A percentile compares a stretch with the other conserved stretches of the same genome.
These are phyloP conservation scores for Schlechtendalia chinensis DNA, from an alignment of 1,140 invertebrate species.

Conservation along the genomic window DNA sequence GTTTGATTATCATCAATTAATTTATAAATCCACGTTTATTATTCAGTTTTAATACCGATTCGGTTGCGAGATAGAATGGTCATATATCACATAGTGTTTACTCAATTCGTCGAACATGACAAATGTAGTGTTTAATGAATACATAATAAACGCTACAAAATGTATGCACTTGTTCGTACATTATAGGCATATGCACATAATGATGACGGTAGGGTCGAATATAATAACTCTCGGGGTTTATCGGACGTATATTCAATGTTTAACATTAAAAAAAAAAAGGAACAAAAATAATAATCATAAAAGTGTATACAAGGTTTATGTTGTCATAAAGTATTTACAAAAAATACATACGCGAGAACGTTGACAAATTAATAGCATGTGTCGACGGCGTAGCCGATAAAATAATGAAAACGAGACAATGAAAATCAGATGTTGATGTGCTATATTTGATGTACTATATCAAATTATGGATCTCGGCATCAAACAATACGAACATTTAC, in stretches of 20 bases:
- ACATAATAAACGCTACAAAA: neutral
- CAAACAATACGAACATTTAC: conserved; percentile 22
- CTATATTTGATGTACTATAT: conserved; percentile 10
- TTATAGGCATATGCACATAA: neutral
- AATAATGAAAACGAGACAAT: conserved; percentile 10
- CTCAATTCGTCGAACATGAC: neutral
- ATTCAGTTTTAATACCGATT: no score
- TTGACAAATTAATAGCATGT: conserved; percentile 46
- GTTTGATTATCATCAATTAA: neutral
- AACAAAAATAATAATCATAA: conserved; percentile 1
- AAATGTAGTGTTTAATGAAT: neutral
- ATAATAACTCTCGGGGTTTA: conserved; percentile 20
- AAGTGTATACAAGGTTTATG: conserved; percentile 18
- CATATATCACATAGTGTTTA: neutral
- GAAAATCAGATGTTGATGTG: conserved; percentile 28
- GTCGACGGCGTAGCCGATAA: conserved; percentile 13
- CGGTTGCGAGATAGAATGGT: neutral
- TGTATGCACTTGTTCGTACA: neutral
- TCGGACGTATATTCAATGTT: neutral
- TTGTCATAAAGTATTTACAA: conserved; percentile 2
- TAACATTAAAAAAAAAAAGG: neutral
- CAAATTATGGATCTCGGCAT: conserved; percentile 17
- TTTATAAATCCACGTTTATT: neutral
- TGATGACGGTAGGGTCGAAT: neutral
- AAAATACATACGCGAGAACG: conserved; percentile 9